phyloP scores from a whole-genome alignment of 35 echinoderm and acorn worm species.

The Patiria miniata region DNA sequence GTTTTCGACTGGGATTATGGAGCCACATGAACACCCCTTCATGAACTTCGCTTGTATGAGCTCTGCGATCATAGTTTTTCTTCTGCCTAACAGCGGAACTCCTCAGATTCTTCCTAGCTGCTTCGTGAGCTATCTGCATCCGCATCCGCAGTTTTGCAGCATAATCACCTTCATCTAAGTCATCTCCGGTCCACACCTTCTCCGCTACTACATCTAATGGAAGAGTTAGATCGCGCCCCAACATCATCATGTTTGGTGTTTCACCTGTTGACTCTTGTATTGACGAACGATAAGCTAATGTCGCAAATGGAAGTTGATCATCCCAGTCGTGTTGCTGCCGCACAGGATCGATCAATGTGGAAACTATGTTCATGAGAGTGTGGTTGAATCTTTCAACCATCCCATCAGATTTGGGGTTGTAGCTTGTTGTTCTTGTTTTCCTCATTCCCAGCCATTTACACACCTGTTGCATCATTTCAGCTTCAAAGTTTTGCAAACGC shows the following conservation, averaged over 20 bases:
- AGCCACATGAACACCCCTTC: no score
- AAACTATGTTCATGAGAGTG: constrained; percentile 47
- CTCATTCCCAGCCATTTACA: constrained; percentile 24
- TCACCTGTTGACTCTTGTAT: no score
- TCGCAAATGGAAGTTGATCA: constrained; percentile 42
- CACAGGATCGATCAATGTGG: constrained; percentile 38
- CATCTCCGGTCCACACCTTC: neutral
- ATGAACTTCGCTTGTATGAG: no score
- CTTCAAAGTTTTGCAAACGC: constrained; percentile 62
- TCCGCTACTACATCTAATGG: constrained; percentile 56
- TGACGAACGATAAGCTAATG: constrained; percentile 30
- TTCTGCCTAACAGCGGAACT: neutral
- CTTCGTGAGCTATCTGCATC: neutral
- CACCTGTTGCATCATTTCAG: constrained; percentile 30
- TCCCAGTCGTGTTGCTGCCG: constrained; percentile 40
- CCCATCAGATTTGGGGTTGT: constrained; percentile 41
- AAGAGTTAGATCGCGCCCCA: constrained; percentile 27
- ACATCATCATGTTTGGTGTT: no score
- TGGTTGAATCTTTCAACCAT: constrained; percentile 62
- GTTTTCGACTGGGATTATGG: neutral
- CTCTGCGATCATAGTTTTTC: no score
- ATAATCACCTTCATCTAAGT: constrained; percentile 17
- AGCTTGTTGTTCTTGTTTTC: constrained; percentile 59
- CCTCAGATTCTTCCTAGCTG: constrained; percentile 18
- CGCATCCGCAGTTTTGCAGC: neutral